These are phyloP conservation scores for Eupelmus urozonus DNA, from an alignment of 2,888 invertebrate species.

Conservation along the genomic window DNA sequence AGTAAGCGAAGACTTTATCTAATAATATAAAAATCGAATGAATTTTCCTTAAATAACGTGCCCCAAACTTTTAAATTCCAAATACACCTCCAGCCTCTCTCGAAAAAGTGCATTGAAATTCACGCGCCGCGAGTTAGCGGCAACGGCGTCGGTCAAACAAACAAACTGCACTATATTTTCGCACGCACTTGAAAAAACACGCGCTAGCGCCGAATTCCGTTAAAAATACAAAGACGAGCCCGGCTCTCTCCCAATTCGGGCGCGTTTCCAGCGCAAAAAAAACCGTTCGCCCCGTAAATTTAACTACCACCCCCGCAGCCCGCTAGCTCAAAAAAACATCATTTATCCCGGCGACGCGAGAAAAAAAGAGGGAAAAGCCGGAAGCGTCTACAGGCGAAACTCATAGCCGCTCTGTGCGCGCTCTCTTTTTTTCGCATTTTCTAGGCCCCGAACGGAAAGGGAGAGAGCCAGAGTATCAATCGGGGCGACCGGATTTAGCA, in stretches of 20 bases:
- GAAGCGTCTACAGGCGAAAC: not conserved
- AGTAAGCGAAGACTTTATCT: no score
- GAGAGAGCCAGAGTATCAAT: constrained; percentile 43
- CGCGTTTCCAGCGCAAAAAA: constrained; percentile 6
- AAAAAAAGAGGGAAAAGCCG: constrained; percentile 11
- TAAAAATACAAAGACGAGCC: constrained; percentile 1
- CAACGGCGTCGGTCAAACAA: not conserved
- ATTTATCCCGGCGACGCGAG: not conserved
- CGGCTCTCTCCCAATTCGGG: not conserved
- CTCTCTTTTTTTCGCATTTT: constrained; percentile 17
- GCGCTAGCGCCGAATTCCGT: not conserved
- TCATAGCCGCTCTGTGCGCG: not conserved
- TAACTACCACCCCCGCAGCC: not conserved
- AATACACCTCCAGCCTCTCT: no score
- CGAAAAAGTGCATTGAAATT: no score
- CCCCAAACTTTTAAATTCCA: no score
- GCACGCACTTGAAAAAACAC: constrained; percentile 14
- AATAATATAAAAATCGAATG: no score
- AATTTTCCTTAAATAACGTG: no score
- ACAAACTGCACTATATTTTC: not conserved
- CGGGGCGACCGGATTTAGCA: constrained; percentile 67
- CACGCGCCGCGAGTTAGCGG: not conserved
- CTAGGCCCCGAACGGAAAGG: constrained; percentile 14
- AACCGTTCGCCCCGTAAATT: constrained; percentile 22
- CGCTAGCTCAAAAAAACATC: constrained; percentile 12